Conservation (phyloP, 2,797 vertebrate species). For the Falco concolor region DNA sequence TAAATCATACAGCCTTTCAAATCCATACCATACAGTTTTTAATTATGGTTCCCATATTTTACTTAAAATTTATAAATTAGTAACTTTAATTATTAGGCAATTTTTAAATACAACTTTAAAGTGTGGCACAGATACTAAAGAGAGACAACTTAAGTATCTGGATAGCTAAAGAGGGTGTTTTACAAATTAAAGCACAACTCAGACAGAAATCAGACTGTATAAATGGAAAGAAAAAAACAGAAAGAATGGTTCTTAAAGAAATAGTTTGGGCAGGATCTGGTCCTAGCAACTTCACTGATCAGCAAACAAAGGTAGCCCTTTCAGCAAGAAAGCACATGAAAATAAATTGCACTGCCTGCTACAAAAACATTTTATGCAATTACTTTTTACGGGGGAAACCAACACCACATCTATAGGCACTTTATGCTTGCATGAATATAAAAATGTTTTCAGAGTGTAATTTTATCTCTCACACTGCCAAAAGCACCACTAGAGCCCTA, state of each 20-base stretch:
- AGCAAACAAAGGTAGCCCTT: not conserved
- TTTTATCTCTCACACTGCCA: not conserved
- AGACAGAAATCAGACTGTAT: not conserved
- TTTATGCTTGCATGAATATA: not conserved
- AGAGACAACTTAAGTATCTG: not conserved
- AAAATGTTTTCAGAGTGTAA: not conserved
- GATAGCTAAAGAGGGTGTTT: not conserved
- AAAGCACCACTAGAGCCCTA: not conserved
- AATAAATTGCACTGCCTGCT: not conserved
- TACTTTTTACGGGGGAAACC: not conserved
- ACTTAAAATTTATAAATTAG: not conserved
- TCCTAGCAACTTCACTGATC: not conserved
- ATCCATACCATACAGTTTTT: not conserved
- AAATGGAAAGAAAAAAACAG: not conserved
- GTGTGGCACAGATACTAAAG: not conserved
- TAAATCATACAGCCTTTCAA: not conserved
- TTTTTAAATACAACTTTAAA: not conserved
- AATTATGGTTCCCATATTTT: not conserved
- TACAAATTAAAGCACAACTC: not conserved
- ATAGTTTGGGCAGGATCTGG: not conserved
- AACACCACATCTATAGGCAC: not conserved
- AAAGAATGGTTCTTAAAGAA: not conserved
- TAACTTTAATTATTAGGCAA: not conserved
- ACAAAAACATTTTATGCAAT: not conserved
- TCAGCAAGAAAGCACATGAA: not conserved